These are phyloP conservation scores for Aspidoscelis tigris DNA, from an alignment of 2,113 vertebrate species.

Conservation along the genomic window DNA sequence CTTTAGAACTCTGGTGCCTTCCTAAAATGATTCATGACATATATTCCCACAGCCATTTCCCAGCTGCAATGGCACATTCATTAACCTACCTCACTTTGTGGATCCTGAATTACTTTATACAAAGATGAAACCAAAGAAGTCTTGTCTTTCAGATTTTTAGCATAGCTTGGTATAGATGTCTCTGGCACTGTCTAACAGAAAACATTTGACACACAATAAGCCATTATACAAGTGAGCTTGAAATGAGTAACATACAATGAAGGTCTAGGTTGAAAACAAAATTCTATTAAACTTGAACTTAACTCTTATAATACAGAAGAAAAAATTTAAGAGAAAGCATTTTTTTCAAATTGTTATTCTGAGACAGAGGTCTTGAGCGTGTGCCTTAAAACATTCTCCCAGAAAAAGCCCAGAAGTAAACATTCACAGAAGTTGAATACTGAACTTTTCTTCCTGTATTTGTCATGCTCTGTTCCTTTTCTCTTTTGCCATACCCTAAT, in stretches of 20 bases:
- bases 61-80: not conserved
- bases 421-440: not conserved
- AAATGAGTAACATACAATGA: not conserved
- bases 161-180: slow-evolving; percentile 90
- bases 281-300: not conserved
- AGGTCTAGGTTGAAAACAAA: too few species aligned
- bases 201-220: slow-evolving; percentile 1
- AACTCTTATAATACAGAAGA: not conserved
- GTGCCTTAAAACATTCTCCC: too few species aligned
- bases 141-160: slow-evolving; percentile 90
- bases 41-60: not conserved
- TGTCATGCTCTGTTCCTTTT: not conserved
- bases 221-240: slow-evolving; percentile 8
- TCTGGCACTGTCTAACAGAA: slow-evolving; percentile 89
- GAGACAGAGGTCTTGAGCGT: not conserved
- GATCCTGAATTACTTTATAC: slow-evolving; percentile 96
- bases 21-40: not conserved
- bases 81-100: slow-evolving; percentile 92
- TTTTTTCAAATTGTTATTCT: not conserved
- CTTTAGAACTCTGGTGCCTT: not conserved
- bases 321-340: not conserved
- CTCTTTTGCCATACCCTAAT: too few species aligned
- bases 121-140: slow-evolving; percentile 90
- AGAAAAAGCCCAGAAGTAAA: too few species aligned
- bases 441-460: not conserved